Conservation (phyloP, 2,888 invertebrate genomes). For the Eupeodes luniger region DNA sequence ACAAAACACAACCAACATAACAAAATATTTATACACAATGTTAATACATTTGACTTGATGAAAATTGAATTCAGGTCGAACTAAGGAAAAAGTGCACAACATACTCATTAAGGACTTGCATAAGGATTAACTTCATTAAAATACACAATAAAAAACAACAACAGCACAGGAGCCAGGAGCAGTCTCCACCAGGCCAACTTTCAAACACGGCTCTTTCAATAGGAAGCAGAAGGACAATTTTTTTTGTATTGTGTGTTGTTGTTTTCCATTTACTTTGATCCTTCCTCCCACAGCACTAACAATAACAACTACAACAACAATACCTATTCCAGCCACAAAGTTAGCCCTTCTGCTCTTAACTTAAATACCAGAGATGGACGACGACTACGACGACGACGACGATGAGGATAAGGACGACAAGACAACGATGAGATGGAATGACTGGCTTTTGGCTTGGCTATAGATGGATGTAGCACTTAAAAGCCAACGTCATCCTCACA, state of each 20-base stretch:
- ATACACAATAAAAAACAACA: conserved; percentile 18
- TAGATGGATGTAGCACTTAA: conserved; percentile 56
- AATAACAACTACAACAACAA: not conserved
- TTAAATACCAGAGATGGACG: conserved; percentile 17
- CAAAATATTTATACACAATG: not conserved
- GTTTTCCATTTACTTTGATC: conserved; percentile 48
- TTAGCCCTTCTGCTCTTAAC: not conserved
- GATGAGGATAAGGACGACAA: too few relatives aligned
- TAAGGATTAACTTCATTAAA: conserved; percentile 68
- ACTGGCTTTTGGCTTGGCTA: not conserved
- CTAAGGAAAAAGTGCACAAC: conserved; percentile 28
- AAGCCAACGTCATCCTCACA: conserved; percentile 33
- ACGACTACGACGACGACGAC: not conserved
- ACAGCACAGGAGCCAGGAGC: not conserved
- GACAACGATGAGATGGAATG: conserved; percentile 9
- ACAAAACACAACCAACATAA: not conserved
- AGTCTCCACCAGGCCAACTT: too few relatives aligned
- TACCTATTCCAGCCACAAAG: not conserved
- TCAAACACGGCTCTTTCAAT: not conserved
- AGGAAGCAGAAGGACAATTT: not conserved
- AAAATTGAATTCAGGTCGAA: conserved; percentile 55
- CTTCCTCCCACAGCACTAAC: not conserved
- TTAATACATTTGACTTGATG: not conserved
- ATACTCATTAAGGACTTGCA: conserved; percentile 63
- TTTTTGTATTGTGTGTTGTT: conserved; percentile 20